Conservation (phyloP, 2,113 vertebrate species). For the Pomatorhinus ruficollis region DNA sequence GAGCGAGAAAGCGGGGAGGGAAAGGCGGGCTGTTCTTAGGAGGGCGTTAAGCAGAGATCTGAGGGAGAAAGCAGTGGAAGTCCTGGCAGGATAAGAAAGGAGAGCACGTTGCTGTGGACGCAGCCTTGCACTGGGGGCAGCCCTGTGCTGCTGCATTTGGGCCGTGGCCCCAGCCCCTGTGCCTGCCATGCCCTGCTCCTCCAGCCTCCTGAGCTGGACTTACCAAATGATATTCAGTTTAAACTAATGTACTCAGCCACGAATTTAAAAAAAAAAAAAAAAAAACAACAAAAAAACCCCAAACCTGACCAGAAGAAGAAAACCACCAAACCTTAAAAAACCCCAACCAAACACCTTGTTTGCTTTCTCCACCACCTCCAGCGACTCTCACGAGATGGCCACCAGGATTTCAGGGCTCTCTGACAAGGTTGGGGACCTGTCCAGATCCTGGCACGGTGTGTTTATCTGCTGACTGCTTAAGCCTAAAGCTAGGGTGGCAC, state of each 20-base stretch:
- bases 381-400: constrained; percentile 54
- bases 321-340: neutral
- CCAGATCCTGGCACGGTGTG: constrained; percentile 48
- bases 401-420: constrained; percentile 34
- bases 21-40: neutral
- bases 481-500: constrained; percentile 74
- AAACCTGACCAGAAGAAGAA: neutral
- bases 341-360: neutral
- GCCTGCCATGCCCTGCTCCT: accelerated
- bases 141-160: accelerated
- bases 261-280: neutral
- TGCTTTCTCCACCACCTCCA: constrained; percentile 24
- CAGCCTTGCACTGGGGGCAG: neutral
- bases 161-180: neutral
- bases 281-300: no score
- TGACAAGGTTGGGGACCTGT: constrained; percentile 13
- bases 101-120: accelerated
- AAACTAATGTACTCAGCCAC: constrained; percentile 15
- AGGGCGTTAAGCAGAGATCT: neutral
- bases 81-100: neutral
- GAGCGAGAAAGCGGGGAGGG: accelerated
- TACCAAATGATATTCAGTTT: neutral
- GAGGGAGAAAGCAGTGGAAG: neutral
- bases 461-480: constrained; percentile 64
- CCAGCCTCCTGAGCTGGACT: neutral